Evolutionary conservation across 2,888 invertebrate genomes (phyloP), one percentile per base, ranked within the genome.

Genomic region (Selenia dentaria): DNA sequence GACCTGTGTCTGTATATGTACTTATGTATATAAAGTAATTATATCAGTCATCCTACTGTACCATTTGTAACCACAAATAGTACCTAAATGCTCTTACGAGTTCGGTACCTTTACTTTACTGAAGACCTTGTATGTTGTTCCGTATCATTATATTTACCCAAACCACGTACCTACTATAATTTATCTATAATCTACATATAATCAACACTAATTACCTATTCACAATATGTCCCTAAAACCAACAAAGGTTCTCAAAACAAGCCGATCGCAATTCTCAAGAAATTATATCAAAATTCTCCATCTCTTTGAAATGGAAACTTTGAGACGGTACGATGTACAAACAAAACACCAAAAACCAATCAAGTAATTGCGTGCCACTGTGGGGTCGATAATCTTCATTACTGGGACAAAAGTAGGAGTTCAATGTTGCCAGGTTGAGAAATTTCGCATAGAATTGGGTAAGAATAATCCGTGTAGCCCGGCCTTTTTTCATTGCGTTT

Each of bases 331-430:
- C 33, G 11, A 29, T 12, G 27, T 28, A 35, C 69, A 79, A 79
- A 83, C 81, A 84, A 79, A 80, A 78, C 80, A 78, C 68, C 73
- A 72, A 76, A 82, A 84, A 79, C 79, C 87, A 88, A 89, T 89
- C 87, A 84, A 79, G 85, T 88, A 88, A 89, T 88, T 86, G 80
- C 66, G 65, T 48, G 34, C 59, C 54, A 51, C 54, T 50, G 31
- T 62, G 59, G 65, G 64, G 64, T 72, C 79, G 83, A 83, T 85
- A 81, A 79, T 82, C 80, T 81, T 80, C 73, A 73, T 74, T 75
- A 75, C 59, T 48, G 55, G 57, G 50, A 56, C 56, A 56, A 59
- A 56, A 52, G 54, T 50, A 29, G 49, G 59, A 57, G 58, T 51
- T 35, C 42, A 25, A 59, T 46, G 54, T 52, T 54, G 47, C 55